Conservation (phyloP, 1,140 invertebrate genomes). For the Pseudobourletiella spinata region DNA sequence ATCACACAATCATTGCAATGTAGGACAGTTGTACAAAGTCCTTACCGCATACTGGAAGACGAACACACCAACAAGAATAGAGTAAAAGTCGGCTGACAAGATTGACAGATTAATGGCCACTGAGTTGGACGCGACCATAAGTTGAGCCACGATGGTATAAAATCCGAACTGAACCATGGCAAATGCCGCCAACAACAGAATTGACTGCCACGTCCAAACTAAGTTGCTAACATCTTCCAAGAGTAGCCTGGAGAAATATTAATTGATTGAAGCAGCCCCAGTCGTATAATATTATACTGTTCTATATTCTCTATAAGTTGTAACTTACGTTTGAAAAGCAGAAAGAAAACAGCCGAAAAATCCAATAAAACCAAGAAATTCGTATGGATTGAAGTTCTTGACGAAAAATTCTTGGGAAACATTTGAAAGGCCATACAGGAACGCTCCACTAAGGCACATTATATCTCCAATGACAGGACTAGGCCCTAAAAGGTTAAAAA, state of each 20-base stretch:
- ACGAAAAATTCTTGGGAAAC: constrained; percentile 75
- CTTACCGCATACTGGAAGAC: constrained; percentile 73
- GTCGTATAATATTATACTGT: too few relatives aligned
- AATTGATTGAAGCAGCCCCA: too few relatives aligned
- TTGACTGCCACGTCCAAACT: constrained; percentile 47
- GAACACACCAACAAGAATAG: constrained; percentile 66
- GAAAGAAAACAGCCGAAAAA: constrained; percentile 70
- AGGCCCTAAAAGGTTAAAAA: constrained; percentile 48
- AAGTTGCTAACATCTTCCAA: constrained; percentile 39
- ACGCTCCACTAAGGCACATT: constrained; percentile 68
- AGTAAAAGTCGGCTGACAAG: constrained; percentile 76
- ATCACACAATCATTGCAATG: too few relatives aligned
- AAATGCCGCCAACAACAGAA: constrained; percentile 48
- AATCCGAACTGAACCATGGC: constrained; percentile 61
- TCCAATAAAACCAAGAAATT: constrained; percentile 77
- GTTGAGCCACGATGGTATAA: constrained; percentile 64
- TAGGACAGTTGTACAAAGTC: too few relatives aligned
- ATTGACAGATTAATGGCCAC: constrained; percentile 72
- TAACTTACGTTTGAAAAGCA: constrained; percentile 65
- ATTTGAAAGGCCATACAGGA: constrained; percentile 71
- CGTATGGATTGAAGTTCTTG: constrained; percentile 60
- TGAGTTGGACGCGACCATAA: constrained; percentile 67
- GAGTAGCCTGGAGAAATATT: constrained; percentile 13
- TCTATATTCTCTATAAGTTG: too few relatives aligned
- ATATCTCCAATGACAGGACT: constrained; percentile 74